Evolutionary conservation across 2,888 invertebrate genomes (phyloP), one percentile per base, ranked within the genome.

Genomic region (Rhogogaster chlorosoma): DNA sequence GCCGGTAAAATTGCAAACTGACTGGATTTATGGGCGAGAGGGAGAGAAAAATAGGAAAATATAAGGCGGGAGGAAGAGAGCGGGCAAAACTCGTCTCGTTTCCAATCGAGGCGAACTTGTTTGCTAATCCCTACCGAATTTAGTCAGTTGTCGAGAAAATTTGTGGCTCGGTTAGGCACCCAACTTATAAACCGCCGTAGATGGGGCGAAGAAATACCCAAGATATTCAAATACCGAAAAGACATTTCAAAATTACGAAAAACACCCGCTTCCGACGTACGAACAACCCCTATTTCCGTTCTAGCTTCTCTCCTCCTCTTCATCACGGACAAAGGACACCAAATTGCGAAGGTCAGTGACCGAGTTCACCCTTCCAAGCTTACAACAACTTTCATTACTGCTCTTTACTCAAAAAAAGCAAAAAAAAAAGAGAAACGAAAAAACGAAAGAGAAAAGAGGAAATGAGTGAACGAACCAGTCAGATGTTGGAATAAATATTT

Each of bases 1-100:
- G 15, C 36, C 57, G 84, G 78, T 84, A 84, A 82, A 84, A 84
- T 84, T 80, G 84, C 75, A 84, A 84, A 70, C 84, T 82, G 49
- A 7, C n/a, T 18, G 53, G 38, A 82, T 85, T 71, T 85, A 85
- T 85, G 42, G 83, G 29, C 12, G 38, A 45, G 26, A 53, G 78
- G 9, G 78, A 57, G 71, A 71, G 22, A 71, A 67, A 32, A 67
- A 67, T 29, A 67, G 12, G 18, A 1, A 67, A 67, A 67, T 15
- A 32, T 29, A 67, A 67, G 18, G 26, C 22, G 71, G 36, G 32
- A 73, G 26, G 9, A 18, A 15, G 29, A 77, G 77, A 29, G 49
- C 61, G 26, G 80, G 80, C 22, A 61, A 61, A 61, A 6, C 38
- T 22, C 38, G n/a, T 12, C 38, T 22, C 9, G 57, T 80, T 80